Evolutionary conservation across 2,797 vertebrate genomes (phyloP).

Genomic region (Bovichtus variegatus): DNA sequence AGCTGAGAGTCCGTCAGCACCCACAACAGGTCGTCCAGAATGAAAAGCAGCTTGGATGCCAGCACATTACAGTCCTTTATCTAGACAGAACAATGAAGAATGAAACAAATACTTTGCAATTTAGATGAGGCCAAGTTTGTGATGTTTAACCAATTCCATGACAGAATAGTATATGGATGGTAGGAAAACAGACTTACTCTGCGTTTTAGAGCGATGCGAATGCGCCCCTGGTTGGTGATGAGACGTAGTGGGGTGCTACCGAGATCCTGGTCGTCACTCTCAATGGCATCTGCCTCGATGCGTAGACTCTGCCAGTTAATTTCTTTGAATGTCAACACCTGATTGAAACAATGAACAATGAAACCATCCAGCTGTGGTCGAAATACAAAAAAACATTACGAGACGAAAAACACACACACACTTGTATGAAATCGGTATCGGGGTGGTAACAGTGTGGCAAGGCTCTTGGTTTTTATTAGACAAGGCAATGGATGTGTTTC

Average conservation of each 20-base stretch:
- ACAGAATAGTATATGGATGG: not conserved
- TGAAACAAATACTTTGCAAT: conserved; percentile 5
- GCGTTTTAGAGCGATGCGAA: conserved; percentile 97
- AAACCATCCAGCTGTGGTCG: conserved; percentile 16
- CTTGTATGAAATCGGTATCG: not conserved
- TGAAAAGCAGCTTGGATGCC: conserved; percentile 96
- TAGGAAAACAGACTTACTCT: conserved; percentile 82
- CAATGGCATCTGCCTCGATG: conserved; percentile 97
- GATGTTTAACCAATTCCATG: not conserved
- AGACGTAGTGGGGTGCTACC: conserved; percentile 95
- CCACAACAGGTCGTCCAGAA: conserved; percentile 97
- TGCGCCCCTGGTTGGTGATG: conserved; percentile 97
- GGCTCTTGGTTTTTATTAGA: not conserved
- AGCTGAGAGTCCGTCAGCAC: conserved; percentile 98
- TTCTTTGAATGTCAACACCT: conserved; percentile 99
- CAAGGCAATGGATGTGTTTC: conserved; percentile 15
- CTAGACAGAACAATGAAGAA: conserved; percentile 73
- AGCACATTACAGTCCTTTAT: conserved; percentile 98
- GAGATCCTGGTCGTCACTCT: conserved; percentile 93
- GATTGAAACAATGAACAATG: conserved; percentile 30
- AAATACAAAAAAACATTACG: not conserved
- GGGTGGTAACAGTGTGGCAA: not conserved
- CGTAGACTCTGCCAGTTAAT: conserved; percentile 98
- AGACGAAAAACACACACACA: not conserved
- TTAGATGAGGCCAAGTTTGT: conserved; percentile 2